Evolutionary conservation across 2,888 invertebrate genomes (phyloP), one percentile per base, ranked within the genome.

Genomic region (Dasypolia templi): DNA sequence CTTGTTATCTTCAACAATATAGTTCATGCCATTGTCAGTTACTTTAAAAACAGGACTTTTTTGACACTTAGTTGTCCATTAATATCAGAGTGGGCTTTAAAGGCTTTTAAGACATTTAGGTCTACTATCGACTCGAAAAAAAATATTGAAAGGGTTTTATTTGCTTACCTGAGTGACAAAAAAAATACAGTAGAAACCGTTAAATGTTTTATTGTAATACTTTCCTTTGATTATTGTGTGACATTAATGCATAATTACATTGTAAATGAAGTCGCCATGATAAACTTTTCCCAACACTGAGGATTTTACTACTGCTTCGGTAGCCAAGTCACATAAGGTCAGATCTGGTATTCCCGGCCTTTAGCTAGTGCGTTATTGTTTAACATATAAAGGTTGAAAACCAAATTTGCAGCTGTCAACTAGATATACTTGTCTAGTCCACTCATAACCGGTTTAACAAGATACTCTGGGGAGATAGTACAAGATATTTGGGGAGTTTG

Each of bases 311-410:
- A 29, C 39, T 26, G n/a, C 14, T 4, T 63, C 17, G 9, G 17
- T 51, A 63, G 22, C 9, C 32, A 32, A n/a, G 75, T 19, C 29
- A 49, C 46, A 39, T 56, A 35, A n/a, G 22, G 22, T 32, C 19
- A 26, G 42, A 56, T 44, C 17, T 44, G 35, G 62, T 51, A 51
- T 73, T 62, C n/a, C 35, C 56, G 19, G 32, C 7, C 19, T 17
- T n/a, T 39, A 39, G 44, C 26, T 26, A 46, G 17, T 46, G 32
- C 44, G n/a, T 55, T 61, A 61, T 42, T 44, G 11, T 26, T 19
- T 19, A 42, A 72, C n/a, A n/a, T n/a, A n/a, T 1, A 42, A 32
- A 80, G 56, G 62, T 76, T 62, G 35, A 73, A 80, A 46, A 63
- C 56, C 62, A 51, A 22, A 12, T 29, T n/a, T n/a, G n/a, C n/a